Percentiles rank a stretch among this genome's conserved stretches.
These are phyloP conservation scores for Cistogaster globosa DNA, from an alignment of 2,888 invertebrate species.

Conservation along the genomic window DNA sequence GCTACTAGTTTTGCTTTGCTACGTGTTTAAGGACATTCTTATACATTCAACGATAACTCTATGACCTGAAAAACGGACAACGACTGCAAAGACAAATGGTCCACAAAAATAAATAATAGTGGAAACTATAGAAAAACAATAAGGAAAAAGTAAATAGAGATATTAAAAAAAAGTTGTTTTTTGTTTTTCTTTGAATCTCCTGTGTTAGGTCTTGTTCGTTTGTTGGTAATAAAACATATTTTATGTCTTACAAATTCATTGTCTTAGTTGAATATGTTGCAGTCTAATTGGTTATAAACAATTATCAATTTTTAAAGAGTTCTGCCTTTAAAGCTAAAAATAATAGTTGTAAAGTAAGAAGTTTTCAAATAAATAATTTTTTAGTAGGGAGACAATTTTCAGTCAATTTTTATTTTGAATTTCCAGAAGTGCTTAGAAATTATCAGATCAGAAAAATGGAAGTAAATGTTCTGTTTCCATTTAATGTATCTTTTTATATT, in stretches of 20 bases:
- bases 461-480: too few relatives aligned
- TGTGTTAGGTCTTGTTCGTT: not conserved
- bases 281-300: not conserved
- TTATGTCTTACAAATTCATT: not conserved
- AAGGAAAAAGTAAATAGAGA: conserved; percentile 18
- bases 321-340: not conserved
- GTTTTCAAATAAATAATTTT: not conserved
- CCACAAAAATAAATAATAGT: conserved; percentile 13
- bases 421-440: too few relatives aligned
- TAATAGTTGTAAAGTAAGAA: not conserved
- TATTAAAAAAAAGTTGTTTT: conserved; percentile 41
- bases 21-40: conserved; percentile 71
- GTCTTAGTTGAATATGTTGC: not conserved
- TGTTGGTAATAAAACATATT: not conserved
- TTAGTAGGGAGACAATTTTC: too few relatives aligned
- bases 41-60: conserved; percentile 52
- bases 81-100: conserved; percentile 10
- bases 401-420: too few relatives aligned
- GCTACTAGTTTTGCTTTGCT: conserved; percentile 67
- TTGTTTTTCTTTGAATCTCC: not conserved
- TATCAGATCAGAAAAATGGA: too few relatives aligned
- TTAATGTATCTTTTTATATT: too few relatives aligned
- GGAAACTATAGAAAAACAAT: conserved; percentile 18
- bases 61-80: conserved; percentile 58
- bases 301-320: not conserved